Evolutionary conservation across 1,140 invertebrate genomes (phyloP).

Genomic region (Thaumatotibia leucotreta): DNA sequence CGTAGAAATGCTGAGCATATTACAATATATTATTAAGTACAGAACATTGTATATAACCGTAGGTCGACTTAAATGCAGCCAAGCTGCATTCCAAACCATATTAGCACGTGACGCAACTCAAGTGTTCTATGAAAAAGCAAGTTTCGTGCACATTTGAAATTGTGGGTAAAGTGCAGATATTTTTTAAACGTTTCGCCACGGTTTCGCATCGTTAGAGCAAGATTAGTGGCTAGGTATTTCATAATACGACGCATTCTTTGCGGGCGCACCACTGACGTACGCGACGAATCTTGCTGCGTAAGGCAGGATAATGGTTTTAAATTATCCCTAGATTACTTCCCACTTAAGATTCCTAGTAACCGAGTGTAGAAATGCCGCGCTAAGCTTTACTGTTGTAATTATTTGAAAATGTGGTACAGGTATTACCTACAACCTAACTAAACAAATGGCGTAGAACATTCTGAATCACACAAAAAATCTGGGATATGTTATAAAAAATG

Average conservation of each 20-base stretch:
- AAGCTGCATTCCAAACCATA: conserved; percentile 33
- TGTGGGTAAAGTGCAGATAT: neutral
- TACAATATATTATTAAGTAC: neutral
- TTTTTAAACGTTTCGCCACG: neutral
- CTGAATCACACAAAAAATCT: too few relatives aligned
- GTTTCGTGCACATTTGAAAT: conserved; percentile 9
- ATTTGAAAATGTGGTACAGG: too few relatives aligned
- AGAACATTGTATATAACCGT: neutral
- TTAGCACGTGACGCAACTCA: conserved; percentile 15
- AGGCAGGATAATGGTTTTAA: conserved; percentile 25
- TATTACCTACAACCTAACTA: too few relatives aligned
- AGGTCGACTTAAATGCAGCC: conserved; percentile 26
- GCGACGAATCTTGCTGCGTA: conserved; percentile 34
- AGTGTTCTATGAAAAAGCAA: conserved; percentile 6
- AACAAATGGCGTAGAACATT: too few relatives aligned
- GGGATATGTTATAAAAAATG: too few relatives aligned
- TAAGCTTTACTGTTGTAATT: conserved; percentile 21
- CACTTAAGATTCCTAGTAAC: conserved; percentile 57
- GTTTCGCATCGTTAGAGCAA: conserved; percentile 7
- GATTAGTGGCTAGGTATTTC: neutral
- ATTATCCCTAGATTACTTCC: conserved; percentile 49
- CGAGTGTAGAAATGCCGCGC: conserved; percentile 38
- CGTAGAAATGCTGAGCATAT: too few relatives aligned
- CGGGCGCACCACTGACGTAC: conserved; percentile 28
- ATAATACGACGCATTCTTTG: conserved; percentile 30